Evolutionary conservation across 2,113 vertebrate species (phyloP), one percentile per base, ranked within the genome.

Genomic region (Smithornis capensis): DNA sequence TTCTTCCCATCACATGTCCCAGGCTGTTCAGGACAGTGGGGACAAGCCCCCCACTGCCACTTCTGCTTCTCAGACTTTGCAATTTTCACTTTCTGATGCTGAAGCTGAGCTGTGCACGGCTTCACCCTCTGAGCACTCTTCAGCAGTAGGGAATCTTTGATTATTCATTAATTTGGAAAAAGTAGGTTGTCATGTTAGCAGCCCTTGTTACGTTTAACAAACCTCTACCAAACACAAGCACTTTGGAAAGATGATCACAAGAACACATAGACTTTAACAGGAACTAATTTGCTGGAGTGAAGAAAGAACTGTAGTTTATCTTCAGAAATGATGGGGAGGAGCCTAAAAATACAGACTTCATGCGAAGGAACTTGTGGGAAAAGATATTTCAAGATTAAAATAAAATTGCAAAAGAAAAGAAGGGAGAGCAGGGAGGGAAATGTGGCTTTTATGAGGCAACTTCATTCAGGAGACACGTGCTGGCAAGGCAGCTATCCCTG

Each of bases 311-410:
- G 2, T 38, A 40, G 69, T 44, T 86, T 65, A 23, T 60, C 63
- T 85, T 68, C 38, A 77, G 60, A 89, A 89, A 64, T 7, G 7
- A 17, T 16, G 5, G 4, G 37, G 33, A 56, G 80, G 31, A 24
- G 50, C 74, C 77, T 50, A 70, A 91, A 89, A 77, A 28, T 2
- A 10, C 1, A 7, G 14, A n/a, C 33, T 69, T 89, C 55, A 37
- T 56, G 28, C 75, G 38, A 82, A 87, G 57, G 29, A 69, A 80
- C n/a, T 52, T 3, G 2, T 74, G 50, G 52, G 59, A 68, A 78
- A 80, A 90, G 22, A 15, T 63, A 62, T 10, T 80, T 86, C 35
- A 80, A 49, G 71, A 62, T 69, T 45, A 90, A 92, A 91, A 76
- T 47, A 55, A 44, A 92, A 38, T 69, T 73, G 42, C 28, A 25